These are phyloP conservation scores for Neoarius graeffei DNA, from an alignment of 2,113 vertebrate species.

Conservation along the genomic window DNA sequence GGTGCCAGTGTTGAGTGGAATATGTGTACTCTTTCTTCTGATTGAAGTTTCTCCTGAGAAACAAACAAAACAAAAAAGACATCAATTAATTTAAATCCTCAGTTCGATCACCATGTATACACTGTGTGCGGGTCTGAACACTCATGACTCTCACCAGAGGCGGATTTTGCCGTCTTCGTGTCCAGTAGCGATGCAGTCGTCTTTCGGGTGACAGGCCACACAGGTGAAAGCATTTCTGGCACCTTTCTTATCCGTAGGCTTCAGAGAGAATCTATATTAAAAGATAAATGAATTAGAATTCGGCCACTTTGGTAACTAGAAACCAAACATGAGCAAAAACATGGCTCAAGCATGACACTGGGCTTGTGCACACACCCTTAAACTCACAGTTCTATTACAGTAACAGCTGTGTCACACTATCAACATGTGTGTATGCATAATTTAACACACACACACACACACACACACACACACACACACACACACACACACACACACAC, in stretches of 20 bases:
- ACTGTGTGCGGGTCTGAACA: not conserved
- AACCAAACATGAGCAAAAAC: not conserved
- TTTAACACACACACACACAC: no score
- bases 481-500: no score
- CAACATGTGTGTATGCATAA: no score
- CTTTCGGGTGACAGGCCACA: slow-evolving; percentile 83
- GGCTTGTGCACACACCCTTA: slow-evolving; percentile 22
- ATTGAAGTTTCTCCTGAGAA: slow-evolving; percentile 87
- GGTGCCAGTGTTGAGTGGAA: slow-evolving; percentile 90
- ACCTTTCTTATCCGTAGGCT: slow-evolving; percentile 72
- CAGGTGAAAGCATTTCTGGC: slow-evolving; percentile 82
- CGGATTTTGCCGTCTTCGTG: slow-evolving; percentile 92
- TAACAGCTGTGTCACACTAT: slow-evolving; percentile 8
- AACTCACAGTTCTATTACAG: slow-evolving; percentile 14
- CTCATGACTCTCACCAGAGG: slow-evolving; percentile 78
- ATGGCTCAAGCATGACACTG: not conserved
- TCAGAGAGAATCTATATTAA: slow-evolving; percentile 79
- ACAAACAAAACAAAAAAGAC: not conserved
- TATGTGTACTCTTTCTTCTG: slow-evolving; percentile 85
- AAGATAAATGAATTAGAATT: slow-evolving; percentile 11
- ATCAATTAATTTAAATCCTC: not conserved
- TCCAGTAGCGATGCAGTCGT: slow-evolving; percentile 93
- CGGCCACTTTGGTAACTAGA: not conserved
- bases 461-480: no score
- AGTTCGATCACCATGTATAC: not conserved